Evolutionary conservation across 2,888 invertebrate genomes (phyloP).

Genomic region (Campopleginae sp.): DNA sequence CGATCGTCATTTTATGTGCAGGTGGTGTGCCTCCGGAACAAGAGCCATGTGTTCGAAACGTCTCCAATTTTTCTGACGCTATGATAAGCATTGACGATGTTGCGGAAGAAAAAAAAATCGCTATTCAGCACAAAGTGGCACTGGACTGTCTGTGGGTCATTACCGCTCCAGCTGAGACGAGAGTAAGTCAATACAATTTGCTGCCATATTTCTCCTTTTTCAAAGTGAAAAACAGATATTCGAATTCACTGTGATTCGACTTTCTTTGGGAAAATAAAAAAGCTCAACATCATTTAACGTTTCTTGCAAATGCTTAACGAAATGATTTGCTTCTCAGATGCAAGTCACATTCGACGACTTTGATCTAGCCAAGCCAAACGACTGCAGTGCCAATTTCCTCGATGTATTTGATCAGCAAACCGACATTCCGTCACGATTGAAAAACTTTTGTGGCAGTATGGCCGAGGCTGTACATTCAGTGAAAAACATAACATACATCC

Average conservation of each 20-base stretch:
- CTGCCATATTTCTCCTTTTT: neutral
- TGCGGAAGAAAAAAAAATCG: conserved; percentile 85
- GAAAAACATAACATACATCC: conserved; percentile 89
- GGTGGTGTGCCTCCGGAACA: conserved; percentile 85
- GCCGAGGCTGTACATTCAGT: conserved; percentile 90
- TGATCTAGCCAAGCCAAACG: conserved; percentile 89
- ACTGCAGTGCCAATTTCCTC: conserved; percentile 91
- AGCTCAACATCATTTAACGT: neutral
- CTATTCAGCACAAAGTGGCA: conserved; percentile 86
- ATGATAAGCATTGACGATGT: conserved; percentile 87
- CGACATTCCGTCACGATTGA: conserved; percentile 87
- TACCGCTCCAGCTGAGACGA: conserved; percentile 87
- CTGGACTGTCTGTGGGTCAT: conserved; percentile 92
- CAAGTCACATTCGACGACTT: conserved; percentile 88
- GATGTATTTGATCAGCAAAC: conserved; percentile 89
- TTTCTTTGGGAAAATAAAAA: no score
- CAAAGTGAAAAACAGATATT: neutral
- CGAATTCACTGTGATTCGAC: neutral
- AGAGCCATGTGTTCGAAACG: conserved; percentile 87
- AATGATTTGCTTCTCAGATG: conserved; percentile 85
- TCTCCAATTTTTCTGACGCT: conserved; percentile 84
- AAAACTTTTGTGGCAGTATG: conserved; percentile 94
- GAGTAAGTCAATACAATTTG: conserved; percentile 85
- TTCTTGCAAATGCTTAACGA: conserved; percentile 24
- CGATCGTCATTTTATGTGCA: conserved; percentile 74